phyloP scores from a whole-genome alignment of 2,888 invertebrate species.

The Idaea aversata region DNA sequence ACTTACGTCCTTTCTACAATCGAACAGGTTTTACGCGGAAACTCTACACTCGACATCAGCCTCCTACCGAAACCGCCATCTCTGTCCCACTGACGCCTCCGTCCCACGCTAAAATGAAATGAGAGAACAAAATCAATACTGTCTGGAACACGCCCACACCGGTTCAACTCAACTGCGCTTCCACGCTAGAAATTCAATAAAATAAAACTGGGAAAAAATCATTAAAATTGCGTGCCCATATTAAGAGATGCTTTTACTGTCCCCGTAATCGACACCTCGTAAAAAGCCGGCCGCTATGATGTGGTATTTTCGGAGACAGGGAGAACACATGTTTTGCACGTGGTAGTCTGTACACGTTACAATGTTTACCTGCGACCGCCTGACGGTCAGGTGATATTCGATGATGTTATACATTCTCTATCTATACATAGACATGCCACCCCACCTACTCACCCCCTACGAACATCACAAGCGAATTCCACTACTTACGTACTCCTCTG shows the following conservation, averaged over 20 bases:
- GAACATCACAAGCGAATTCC: slow-evolving; percentile 31
- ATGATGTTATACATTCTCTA: slow-evolving; percentile 41
- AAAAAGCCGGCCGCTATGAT: slow-evolving; percentile 9
- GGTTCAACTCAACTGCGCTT: slow-evolving; percentile 75
- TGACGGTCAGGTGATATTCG: slow-evolving; percentile 70
- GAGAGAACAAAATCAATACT: slow-evolving; percentile 75
- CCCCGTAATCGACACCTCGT: not conserved
- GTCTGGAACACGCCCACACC: slow-evolving; percentile 77
- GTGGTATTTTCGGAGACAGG: slow-evolving; percentile 12
- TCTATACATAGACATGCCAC: slow-evolving; percentile 31
- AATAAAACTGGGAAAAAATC: slow-evolving; percentile 76
- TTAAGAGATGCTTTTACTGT: slow-evolving; percentile 36
- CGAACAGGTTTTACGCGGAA: slow-evolving; percentile 65
- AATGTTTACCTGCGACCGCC: slow-evolving; percentile 75
- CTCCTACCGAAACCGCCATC: slow-evolving; percentile 56
- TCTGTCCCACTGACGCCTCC: slow-evolving; percentile 48
- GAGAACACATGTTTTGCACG: slow-evolving; percentile 68
- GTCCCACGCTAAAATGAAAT: slow-evolving; percentile 53
- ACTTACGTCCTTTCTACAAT: slow-evolving; percentile 62
- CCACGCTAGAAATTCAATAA: slow-evolving; percentile 76
- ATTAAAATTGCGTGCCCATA: slow-evolving; percentile 64
- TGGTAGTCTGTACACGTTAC: slow-evolving; percentile 73
- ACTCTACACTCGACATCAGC: slow-evolving; percentile 69
- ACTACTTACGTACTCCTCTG: slow-evolving; percentile 31
- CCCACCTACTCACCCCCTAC: slow-evolving; percentile 33